Percentiles rank a stretch among this genome's conserved stretches.
Conservation (phyloP, 1,140 invertebrate genomes). For the Octopus sinensis region DNA sequence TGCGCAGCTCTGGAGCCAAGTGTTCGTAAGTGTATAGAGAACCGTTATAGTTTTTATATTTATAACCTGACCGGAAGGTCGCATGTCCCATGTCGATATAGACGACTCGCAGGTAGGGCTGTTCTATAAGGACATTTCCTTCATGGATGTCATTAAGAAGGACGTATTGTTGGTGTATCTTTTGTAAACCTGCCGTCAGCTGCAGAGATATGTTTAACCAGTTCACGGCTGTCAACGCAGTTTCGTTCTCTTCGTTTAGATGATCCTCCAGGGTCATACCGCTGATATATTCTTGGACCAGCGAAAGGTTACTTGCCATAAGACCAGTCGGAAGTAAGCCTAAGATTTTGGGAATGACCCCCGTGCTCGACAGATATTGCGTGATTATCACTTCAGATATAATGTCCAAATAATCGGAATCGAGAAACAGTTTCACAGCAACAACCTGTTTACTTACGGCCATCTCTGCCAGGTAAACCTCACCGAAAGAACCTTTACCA, state of each 20-base stretch:
- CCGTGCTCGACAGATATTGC: background rate
- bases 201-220: conserved; percentile 14
- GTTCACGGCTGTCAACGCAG: background rate
- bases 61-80: background rate
- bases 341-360: background rate
- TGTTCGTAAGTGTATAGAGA: background rate
- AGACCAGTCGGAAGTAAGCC: background rate
- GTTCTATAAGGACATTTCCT: conserved; percentile 7
- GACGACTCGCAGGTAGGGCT: background rate
- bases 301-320: background rate
- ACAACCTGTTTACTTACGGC: background rate
- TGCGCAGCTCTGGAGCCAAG: background rate
- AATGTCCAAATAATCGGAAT: conserved; percentile 6
- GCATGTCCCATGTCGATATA: conserved; percentile 16
- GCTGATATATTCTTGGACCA: conserved; percentile 9
- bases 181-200: background rate
- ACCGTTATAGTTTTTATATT: background rate
- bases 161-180: conserved; percentile 13
- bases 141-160: conserved; percentile 7
- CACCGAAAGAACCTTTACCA: conserved; percentile 8
- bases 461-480: conserved; percentile 11
- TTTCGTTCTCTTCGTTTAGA: background rate
- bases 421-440: conserved; percentile 2
- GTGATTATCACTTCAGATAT: conserved; percentile 3
- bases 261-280: background rate